Evolutionary conservation across 2,113 vertebrate species (phyloP).

Genomic region (Lophotis ruficrista): DNA sequence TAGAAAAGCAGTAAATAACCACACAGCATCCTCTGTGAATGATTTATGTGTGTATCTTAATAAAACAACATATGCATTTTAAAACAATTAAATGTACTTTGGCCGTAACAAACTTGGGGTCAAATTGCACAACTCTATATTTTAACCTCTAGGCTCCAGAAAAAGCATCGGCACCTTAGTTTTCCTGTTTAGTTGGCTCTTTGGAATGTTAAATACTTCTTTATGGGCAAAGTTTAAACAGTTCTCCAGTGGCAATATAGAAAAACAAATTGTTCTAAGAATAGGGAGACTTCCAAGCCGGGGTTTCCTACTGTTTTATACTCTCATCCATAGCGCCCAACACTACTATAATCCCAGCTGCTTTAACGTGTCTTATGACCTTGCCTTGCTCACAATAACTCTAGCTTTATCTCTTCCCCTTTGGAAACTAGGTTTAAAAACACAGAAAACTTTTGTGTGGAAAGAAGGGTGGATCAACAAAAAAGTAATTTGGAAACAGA

Average conservation of each 20-base stretch:
- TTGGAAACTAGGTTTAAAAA: background rate
- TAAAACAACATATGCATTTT: background rate
- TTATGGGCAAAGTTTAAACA: background rate
- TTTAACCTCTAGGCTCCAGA: background rate
- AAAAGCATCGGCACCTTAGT: background rate
- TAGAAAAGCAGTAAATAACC: background rate
- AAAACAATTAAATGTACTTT: background rate
- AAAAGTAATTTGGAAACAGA: background rate
- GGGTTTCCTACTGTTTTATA: background rate
- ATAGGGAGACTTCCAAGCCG: background rate
- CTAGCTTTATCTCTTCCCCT: background rate
- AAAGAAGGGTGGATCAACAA: background rate
- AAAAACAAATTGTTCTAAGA: background rate
- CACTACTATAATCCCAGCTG: background rate
- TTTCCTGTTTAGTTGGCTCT: background rate
- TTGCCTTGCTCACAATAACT: background rate
- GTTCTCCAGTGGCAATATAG: background rate
- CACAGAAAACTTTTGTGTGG: background rate
- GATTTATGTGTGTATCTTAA: background rate
- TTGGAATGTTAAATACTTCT: background rate
- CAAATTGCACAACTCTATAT: background rate
- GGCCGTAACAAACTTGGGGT: background rate
- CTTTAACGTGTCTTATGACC: background rate
- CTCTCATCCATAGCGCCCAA: background rate
- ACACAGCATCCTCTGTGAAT: background rate